Conservation (phyloP, 2,113 vertebrate species). For the Oncorhynchus kisutch region DNA sequence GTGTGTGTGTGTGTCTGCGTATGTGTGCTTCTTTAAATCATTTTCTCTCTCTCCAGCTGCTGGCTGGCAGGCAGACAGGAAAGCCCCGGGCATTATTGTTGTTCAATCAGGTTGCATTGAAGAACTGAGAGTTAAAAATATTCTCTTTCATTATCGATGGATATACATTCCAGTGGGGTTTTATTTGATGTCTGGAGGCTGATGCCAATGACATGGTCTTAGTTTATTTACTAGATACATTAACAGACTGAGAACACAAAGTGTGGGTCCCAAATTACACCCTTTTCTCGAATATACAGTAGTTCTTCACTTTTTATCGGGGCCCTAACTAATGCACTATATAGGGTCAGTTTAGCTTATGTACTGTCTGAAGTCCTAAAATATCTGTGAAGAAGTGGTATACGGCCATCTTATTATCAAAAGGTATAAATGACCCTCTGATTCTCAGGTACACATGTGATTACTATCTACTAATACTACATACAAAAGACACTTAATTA, state of each 20-base stretch:
- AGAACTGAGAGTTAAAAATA: conserved; percentile 33
- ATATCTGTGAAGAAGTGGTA: neutral
- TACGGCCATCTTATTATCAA: neutral
- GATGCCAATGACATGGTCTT: neutral
- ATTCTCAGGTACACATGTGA: too few species aligned
- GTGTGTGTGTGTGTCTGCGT: neutral
- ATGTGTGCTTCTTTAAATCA: neutral
- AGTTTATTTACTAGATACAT: conserved; percentile 5
- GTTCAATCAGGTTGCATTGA: conserved; percentile 53
- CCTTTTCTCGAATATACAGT: too few species aligned
- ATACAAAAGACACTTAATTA: too few species aligned
- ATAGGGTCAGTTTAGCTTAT: too few species aligned
- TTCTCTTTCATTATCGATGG: conserved; percentile 19
- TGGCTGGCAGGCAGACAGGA: conserved; percentile 1
- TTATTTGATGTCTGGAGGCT: conserved; percentile 5
- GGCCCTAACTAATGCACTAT: too few species aligned
- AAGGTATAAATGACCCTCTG: neutral
- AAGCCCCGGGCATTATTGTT: conserved; percentile 33
- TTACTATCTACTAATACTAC: conserved; percentile 8
- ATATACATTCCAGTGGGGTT: conserved; percentile 29
- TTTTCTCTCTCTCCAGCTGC: conserved; percentile 33
- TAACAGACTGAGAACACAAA: conserved; percentile 9
- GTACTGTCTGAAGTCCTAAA: neutral
- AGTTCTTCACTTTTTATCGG: too few species aligned
- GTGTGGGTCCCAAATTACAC: too few species aligned